Conservation (phyloP, 2,797 vertebrate genomes). For the Acipenser transmontanus region DNA sequence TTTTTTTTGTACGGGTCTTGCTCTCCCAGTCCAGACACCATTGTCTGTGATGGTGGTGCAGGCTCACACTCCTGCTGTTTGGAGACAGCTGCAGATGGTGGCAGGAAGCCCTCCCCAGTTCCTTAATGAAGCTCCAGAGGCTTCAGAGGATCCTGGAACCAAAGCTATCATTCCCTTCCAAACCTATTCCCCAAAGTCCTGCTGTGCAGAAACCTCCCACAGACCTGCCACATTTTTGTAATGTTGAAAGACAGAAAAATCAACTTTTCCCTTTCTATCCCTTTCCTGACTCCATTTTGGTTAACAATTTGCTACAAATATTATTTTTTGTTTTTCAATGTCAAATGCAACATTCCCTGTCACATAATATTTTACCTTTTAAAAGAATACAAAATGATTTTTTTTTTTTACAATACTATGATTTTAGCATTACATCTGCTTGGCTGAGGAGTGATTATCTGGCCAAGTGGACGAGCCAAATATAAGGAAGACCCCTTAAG, state of each 20-base stretch:
- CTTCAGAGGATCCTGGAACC: slow-evolving; percentile 80
- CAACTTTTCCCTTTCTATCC: neutral
- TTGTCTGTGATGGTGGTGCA: slow-evolving; percentile 50
- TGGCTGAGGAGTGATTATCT: no score
- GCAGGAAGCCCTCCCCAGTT: slow-evolving; percentile 82
- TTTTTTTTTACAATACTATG: no score
- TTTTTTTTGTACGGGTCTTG: slow-evolving; percentile 25
- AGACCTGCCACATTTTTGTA: slow-evolving; percentile 55
- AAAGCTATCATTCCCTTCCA: slow-evolving; percentile 80
- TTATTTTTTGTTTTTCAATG: no score
- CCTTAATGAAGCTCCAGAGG: slow-evolving; percentile 89
- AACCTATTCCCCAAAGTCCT: slow-evolving; percentile 68
- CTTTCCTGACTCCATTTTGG: no score
- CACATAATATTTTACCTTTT: no score
- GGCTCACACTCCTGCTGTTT: slow-evolving; percentile 63
- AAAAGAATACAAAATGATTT: no score
- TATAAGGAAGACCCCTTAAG: no score
- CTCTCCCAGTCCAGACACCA: slow-evolving; percentile 46
- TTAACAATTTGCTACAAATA: no score
- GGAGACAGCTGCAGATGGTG: slow-evolving; percentile 66
- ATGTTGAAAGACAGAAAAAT: neutral
- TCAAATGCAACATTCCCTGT: no score
- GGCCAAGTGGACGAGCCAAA: no score
- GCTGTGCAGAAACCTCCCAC: slow-evolving; percentile 46
- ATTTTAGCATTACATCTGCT: no score